Conservation (phyloP, 2,888 invertebrate species). For the Cataglyphis altisquamis region DNA sequence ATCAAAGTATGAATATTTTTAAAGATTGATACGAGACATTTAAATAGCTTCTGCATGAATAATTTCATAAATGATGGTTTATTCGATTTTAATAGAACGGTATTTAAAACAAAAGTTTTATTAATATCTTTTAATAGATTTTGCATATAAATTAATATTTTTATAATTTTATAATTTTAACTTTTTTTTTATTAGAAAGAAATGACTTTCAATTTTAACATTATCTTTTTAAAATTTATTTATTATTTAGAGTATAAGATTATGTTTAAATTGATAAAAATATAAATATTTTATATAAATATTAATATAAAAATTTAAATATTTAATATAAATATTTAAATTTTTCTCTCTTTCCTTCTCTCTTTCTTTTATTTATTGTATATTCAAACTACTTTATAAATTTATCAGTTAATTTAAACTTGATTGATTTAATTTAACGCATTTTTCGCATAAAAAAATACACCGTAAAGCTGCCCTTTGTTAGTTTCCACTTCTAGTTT, state of each 20-base stretch:
- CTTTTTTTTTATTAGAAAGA: neutral
- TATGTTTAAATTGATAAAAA: neutral
- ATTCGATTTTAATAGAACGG: neutral
- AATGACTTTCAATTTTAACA: neutral
- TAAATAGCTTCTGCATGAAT: constrained; percentile 4
- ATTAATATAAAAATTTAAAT: too few relatives aligned
- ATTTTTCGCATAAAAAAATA: neutral
- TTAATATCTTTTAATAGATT: constrained; percentile 5
- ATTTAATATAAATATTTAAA: too few relatives aligned
- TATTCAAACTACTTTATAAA: neutral
- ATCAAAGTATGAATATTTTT: constrained; percentile 28
- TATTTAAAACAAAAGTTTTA: neutral
- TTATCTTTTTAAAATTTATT: neutral
- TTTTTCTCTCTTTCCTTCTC: neutral
- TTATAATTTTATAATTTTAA: neutral
- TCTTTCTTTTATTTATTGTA: neutral
- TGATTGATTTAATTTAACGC: neutral
- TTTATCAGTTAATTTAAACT: neutral
- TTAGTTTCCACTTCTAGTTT: neutral
- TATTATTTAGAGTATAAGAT: neutral
- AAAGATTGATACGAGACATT: constrained; percentile 21
- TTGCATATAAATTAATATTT: neutral
- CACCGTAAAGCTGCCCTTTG: neutral
- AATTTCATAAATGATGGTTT: constrained; percentile 2
- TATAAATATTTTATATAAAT: too few relatives aligned